Evolutionary conservation across 2,888 invertebrate genomes (phyloP), one percentile per base, ranked within the genome.

Genomic region (Chloroclysta siterata): DNA sequence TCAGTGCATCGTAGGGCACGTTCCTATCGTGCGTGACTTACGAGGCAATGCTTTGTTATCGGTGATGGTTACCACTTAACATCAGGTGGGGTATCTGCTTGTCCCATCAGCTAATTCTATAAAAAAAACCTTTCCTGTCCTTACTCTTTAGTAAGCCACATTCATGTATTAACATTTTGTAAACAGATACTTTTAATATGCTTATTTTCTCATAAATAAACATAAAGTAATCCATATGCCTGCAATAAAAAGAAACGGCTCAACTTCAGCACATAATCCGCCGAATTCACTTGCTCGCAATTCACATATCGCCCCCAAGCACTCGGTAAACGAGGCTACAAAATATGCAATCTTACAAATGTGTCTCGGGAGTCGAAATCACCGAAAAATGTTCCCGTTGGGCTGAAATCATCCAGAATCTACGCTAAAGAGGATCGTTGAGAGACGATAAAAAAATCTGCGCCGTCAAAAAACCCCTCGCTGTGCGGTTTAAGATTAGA

Each of bases 401-500:
- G 17, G 17, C 17, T 17, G 17, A 17, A 46, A 46, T 46, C 46
- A 46, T 17, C 46, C 0, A 46, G 46, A 44, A 46, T 46, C 46
- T 46, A 6, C 11, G 46, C 46, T 17, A 10, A 46, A 46, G 53
- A 58, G 50, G 67, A 69, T 70, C 69, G 67, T 72, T 65, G 60
- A 62, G 68, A 53, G 66, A 52, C 65, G 71, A 71, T 71, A 81
- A 80, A 81, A 65, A 81, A 79, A 80, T 81, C 79, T 78, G 73
- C 78, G 74, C 69, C 72, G 76, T 74, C 73, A 75, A 74, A 74
- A 71, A 60, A n/a, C n/a, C 66, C 73, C 69, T 71, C 74, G 72
- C 70, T 73, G 79, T 72, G 74, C 70, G 71, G 74, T 72, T 65
- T 70, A 59, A 80, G 80, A 81, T 82, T 72, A 81, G 80, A 79